Conservation (phyloP, 2,797 vertebrate genomes). For the Garrulus glandarius region DNA sequence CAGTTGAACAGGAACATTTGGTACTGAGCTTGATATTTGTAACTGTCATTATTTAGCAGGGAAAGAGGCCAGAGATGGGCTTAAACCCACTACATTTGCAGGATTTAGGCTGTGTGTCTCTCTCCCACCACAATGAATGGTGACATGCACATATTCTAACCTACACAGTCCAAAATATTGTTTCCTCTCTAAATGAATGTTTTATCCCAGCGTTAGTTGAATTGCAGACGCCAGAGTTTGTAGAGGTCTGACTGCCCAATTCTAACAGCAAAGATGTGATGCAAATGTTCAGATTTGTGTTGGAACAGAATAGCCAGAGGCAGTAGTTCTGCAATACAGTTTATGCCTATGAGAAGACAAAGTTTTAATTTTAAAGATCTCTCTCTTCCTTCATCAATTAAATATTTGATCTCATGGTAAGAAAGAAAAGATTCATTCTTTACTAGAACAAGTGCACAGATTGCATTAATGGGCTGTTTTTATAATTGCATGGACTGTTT, state of each 20-base stretch:
- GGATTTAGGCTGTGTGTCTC: neutral
- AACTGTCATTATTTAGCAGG: neutral
- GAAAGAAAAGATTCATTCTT: neutral
- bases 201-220: neutral
- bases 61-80: neutral
- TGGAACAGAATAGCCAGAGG: neutral
- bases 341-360: neutral
- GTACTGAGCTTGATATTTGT: neutral
- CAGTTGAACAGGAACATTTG: neutral
- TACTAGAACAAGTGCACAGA: neutral
- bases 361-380: neutral
- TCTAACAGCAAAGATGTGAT: neutral
- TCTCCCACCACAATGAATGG: accelerated
- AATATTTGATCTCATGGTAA: neutral
- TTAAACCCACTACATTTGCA: neutral
- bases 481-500: neutral
- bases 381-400: neutral
- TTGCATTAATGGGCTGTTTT: neutral
- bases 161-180: neutral
- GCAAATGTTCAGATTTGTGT: neutral
- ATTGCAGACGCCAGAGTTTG: neutral
- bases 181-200: neutral
- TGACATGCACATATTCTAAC: neutral
- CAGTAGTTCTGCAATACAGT: neutral
- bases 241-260: neutral